These are phyloP conservation scores for Hyles euphorbiae DNA, from an alignment of 1,140 invertebrate species.

Conservation along the genomic window DNA sequence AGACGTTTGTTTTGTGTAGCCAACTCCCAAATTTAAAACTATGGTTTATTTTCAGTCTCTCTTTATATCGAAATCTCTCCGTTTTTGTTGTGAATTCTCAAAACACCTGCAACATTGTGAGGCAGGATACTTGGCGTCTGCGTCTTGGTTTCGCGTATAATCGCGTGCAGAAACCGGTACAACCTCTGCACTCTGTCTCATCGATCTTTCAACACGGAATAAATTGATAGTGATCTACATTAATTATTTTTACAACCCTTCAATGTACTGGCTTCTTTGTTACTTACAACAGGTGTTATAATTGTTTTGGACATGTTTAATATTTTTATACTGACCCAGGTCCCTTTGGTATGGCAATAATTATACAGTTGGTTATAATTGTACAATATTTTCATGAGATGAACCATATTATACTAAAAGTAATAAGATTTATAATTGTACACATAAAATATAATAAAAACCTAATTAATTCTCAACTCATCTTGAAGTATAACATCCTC, in stretches of 20 bases:
- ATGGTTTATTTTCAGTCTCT: too few relatives aligned
- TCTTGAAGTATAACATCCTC: conserved; percentile 32
- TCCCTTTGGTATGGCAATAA: too few relatives aligned
- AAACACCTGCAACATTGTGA: conserved; percentile 7
- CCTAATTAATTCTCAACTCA: conserved; percentile 17
- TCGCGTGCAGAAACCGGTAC: conserved; percentile 30
- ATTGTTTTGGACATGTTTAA: background rate
- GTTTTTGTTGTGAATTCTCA: background rate
- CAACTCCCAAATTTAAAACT: too few relatives aligned
- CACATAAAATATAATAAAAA: conserved; percentile 6
- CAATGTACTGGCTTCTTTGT: conserved; percentile 10
- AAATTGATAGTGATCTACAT: conserved; percentile 26
- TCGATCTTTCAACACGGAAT: conserved; percentile 28
- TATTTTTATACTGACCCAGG: background rate
- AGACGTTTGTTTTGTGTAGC: too few relatives aligned
- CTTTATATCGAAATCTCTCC: too few relatives aligned
- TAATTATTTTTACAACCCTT: conserved; percentile 18
- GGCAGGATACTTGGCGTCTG: conserved; percentile 15
- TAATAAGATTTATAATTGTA: too few relatives aligned
- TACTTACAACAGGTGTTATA: conserved; percentile 3
- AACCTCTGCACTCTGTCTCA: conserved; percentile 20
- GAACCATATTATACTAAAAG: too few relatives aligned
- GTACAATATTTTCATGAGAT: too few relatives aligned
- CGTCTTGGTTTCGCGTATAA: conserved; percentile 3
- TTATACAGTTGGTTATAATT: too few relatives aligned